Conservation (phyloP, 2,888 invertebrate species). For the Athalia circularis region DNA sequence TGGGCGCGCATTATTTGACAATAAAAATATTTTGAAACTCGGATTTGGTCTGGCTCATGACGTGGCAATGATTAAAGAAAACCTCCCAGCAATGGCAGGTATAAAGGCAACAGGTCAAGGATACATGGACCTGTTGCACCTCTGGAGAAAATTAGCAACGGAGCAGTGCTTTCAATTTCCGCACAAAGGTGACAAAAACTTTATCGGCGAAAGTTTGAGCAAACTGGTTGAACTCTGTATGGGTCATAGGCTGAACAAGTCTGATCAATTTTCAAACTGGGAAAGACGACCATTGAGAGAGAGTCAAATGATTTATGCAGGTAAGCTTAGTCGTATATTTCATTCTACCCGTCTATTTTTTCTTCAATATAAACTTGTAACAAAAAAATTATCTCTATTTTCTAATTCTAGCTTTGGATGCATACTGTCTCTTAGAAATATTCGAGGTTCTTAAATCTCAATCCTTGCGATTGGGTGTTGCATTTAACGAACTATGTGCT, state of each 20-base stretch:
- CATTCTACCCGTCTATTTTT: not conserved
- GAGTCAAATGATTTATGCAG: conserved; percentile 88
- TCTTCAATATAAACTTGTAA: too few relatives aligned
- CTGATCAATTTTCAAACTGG: conserved; percentile 96
- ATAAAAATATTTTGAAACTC: conserved; percentile 86
- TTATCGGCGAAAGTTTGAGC: conserved; percentile 81
- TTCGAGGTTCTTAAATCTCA: conserved; percentile 80
- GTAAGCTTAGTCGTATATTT: conserved; percentile 63
- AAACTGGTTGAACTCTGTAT: conserved; percentile 85
- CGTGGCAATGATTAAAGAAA: conserved; percentile 79
- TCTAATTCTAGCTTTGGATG: conserved; percentile 83
- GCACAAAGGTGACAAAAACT: conserved; percentile 75
- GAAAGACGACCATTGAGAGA: conserved; percentile 86
- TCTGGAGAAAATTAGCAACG: conserved; percentile 79
- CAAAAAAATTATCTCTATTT: not conserved
- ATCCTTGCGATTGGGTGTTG: conserved; percentile 75
- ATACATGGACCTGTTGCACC: conserved; percentile 78
- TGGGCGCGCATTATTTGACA: conserved; percentile 81
- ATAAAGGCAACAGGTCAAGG: conserved; percentile 74
- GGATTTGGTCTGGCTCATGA: conserved; percentile 80
- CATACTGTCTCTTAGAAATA: conserved; percentile 88
- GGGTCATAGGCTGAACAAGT: conserved; percentile 86
- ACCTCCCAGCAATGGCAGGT: conserved; percentile 76
- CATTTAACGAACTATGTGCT: conserved; percentile 80
- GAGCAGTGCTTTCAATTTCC: conserved; percentile 77